Conservation (phyloP, 2,888 invertebrate species). For the Mycogona germanica region DNA sequence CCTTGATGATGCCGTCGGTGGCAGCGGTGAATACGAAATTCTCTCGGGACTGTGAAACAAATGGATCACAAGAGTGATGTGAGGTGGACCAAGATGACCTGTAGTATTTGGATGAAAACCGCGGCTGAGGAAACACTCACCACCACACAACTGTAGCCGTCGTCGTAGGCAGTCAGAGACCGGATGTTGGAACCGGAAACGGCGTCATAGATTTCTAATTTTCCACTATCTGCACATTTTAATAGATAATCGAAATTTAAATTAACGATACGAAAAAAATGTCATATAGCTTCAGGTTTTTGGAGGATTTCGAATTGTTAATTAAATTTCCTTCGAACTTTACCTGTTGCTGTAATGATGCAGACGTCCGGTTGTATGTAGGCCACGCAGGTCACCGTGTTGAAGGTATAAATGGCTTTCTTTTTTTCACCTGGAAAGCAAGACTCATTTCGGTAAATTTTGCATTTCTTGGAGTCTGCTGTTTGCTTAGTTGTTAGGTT, state of each 20-base stretch:
- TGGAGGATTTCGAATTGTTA: too few relatives aligned
- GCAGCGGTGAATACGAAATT: slow-evolving; percentile 15
- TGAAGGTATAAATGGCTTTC: slow-evolving; percentile 32
- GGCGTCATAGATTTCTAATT: slow-evolving; percentile 32
- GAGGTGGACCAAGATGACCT: neutral
- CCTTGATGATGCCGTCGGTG: slow-evolving; percentile 18
- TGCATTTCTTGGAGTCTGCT: neutral
- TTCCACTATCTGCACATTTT: slow-evolving; percentile 33
- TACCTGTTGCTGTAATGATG: slow-evolving; percentile 33
- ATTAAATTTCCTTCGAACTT: too few relatives aligned
- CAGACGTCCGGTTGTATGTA: slow-evolving; percentile 24
- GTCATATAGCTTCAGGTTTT: too few relatives aligned
- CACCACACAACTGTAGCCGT: slow-evolving; percentile 28
- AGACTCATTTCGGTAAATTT: neutral
- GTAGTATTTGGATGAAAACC: neutral
- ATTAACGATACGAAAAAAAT: too few relatives aligned
- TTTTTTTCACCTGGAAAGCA: slow-evolving; percentile 6
- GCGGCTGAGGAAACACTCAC: slow-evolving; percentile 23
- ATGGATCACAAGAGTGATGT: neutral
- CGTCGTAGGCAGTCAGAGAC: slow-evolving; percentile 28
- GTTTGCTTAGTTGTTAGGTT: neutral
- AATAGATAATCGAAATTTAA: too few relatives aligned
- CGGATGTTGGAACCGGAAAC: slow-evolving; percentile 26
- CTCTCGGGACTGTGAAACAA: slow-evolving; percentile 8
- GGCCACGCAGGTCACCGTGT: slow-evolving; percentile 30